phyloP scores from a whole-genome alignment of 2,888 invertebrate genomes.

The Axea sp. region DNA sequence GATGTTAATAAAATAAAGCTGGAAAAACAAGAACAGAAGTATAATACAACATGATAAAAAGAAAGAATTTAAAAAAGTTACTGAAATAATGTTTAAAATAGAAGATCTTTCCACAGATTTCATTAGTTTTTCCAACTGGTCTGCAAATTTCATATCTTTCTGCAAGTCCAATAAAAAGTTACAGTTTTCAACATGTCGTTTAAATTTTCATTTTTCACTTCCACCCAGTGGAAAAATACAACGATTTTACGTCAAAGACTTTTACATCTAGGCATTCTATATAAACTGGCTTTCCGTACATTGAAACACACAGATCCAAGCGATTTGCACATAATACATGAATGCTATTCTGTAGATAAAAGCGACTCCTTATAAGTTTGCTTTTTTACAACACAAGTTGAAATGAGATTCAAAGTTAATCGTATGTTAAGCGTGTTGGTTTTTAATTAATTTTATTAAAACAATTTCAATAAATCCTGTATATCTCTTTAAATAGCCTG shows the following conservation, averaged over 20 bases:
- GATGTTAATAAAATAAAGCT: too few species aligned
- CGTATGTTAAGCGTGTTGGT: constrained; percentile 1
- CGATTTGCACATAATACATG: constrained; percentile 16
- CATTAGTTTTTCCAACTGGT: not conserved
- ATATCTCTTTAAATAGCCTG: not conserved
- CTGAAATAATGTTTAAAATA: too few species aligned
- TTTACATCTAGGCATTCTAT: constrained; percentile 3
- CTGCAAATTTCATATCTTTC: not conserved
- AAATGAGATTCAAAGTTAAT: constrained; percentile 5
- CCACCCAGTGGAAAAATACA: constrained; percentile 1
- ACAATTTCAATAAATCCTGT: not conserved
- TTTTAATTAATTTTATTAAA: constrained; percentile 10
- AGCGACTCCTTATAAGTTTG: constrained; percentile 13
- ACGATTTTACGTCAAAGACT: constrained; percentile 3
- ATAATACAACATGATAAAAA: too few species aligned
- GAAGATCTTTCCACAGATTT: too few species aligned
- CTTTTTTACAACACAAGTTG: constrained; percentile 12
- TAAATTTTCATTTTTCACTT: constrained; percentile 19
- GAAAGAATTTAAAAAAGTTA: too few species aligned
- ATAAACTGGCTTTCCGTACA: constrained; percentile 6
- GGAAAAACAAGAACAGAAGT: too few species aligned
- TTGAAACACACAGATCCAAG: constrained; percentile 5
- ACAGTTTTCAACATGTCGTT: constrained; percentile 13
- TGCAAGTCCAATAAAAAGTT: constrained; percentile 9
- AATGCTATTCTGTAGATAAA: constrained; percentile 17